Conservation (phyloP, 2,888 invertebrate genomes). For the Chymomyza amoena region DNA sequence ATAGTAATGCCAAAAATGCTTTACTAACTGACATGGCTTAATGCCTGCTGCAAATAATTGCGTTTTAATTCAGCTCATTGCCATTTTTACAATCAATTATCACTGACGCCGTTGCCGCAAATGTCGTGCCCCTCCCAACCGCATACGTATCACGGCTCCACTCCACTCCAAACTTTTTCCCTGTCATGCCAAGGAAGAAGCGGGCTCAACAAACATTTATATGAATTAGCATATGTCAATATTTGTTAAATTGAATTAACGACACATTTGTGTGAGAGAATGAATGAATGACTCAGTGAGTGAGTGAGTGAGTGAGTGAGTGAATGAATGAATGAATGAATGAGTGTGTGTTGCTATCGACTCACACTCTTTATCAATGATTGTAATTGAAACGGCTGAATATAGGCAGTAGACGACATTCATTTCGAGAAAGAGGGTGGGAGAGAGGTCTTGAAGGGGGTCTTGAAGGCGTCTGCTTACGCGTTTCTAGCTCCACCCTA, state of each 20-base stretch:
- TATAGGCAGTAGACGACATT: background rate
- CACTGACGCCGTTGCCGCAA: slow-evolving; percentile 18
- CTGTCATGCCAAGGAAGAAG: background rate
- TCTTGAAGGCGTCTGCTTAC: background rate
- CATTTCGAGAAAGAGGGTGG: no score
- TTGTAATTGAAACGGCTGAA: slow-evolving; percentile 19
- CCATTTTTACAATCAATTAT: slow-evolving; percentile 73
- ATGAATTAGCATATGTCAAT: slow-evolving; percentile 74
- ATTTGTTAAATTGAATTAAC: slow-evolving; percentile 74
- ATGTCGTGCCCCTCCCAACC: background rate
- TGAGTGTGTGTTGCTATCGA: slow-evolving; percentile 2
- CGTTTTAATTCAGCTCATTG: slow-evolving; percentile 68
- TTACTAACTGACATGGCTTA: slow-evolving; percentile 33
- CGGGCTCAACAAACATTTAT: slow-evolving; percentile 59
- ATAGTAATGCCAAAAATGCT: slow-evolving; percentile 32
- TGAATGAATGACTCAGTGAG: background rate
- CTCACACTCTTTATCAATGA: background rate
- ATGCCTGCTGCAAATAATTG: slow-evolving; percentile 70
- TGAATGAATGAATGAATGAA: slow-evolving; percentile 3
- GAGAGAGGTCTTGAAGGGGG: no score
- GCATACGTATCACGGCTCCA: no score
- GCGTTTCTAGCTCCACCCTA: slow-evolving; percentile 42
- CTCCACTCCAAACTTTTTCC: background rate
- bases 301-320: slow-evolving; percentile 4
- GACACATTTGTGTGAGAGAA: slow-evolving; percentile 28